A percentile compares a stretch with the other conserved stretches of the same genome.
phyloP scores from a whole-genome alignment of 2,888 invertebrate species.

The Dicyrtomina minuta region DNA sequence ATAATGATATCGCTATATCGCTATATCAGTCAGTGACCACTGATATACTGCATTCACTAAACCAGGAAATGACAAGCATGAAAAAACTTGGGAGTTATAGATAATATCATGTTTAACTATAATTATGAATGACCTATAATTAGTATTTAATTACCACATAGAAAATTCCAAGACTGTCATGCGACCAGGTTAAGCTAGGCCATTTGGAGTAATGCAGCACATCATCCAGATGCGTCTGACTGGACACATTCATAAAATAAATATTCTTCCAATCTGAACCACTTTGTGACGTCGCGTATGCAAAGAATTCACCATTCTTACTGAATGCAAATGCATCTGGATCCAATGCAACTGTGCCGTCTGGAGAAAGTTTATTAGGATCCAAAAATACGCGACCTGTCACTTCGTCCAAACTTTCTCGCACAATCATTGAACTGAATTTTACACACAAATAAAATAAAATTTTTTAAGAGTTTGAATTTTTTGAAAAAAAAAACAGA shows the following conservation, averaged over 20 bases:
- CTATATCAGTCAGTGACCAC: too few species aligned
- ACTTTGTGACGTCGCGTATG: slow-evolving; percentile 61
- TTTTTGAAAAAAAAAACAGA: too few species aligned
- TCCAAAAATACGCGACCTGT: slow-evolving; percentile 60
- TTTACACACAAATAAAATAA: slow-evolving; percentile 10
- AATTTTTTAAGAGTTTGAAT: too few species aligned
- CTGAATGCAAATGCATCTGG: slow-evolving; percentile 55
- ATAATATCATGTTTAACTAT: too few species aligned
- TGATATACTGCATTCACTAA: too few species aligned
- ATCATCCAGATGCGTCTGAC: slow-evolving; percentile 58
- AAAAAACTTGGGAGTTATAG: too few species aligned
- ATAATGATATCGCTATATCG: too few species aligned
- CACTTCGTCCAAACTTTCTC: slow-evolving; percentile 58
- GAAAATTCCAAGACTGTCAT: slow-evolving; percentile 63
- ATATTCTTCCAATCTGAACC: slow-evolving; percentile 63
- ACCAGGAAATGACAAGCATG: background rate
- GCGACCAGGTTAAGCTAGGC: slow-evolving; percentile 61
- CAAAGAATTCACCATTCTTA: slow-evolving; percentile 60
- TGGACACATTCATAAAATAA: slow-evolving; percentile 45
- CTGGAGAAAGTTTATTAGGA: slow-evolving; percentile 61
- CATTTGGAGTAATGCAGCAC: slow-evolving; percentile 60
- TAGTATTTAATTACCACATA: slow-evolving; percentile 56
- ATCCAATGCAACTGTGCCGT: slow-evolving; percentile 57
- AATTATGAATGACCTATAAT: too few species aligned
- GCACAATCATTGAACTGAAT: slow-evolving; percentile 60